A percentile compares a stretch with the other conserved stretches of the same genome.
These are phyloP conservation scores for Xestoiulus laeticollis DNA, from an alignment of 2,888 invertebrate genomes.

Conservation along the genomic window DNA sequence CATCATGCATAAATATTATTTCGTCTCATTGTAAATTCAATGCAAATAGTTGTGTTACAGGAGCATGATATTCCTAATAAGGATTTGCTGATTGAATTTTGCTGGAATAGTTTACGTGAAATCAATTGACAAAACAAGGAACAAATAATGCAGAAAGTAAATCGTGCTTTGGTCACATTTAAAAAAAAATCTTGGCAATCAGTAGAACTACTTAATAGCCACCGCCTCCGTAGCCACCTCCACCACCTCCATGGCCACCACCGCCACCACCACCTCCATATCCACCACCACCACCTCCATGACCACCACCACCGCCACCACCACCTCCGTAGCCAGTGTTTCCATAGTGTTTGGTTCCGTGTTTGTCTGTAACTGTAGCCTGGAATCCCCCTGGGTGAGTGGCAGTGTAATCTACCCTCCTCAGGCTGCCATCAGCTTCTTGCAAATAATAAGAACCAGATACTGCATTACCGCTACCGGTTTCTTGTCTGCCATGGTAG, in stretches of 20 bases:
- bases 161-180: neutral
- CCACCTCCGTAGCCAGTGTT: neutral
- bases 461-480: slow-evolving; percentile 52
- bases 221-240: neutral
- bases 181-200: neutral
- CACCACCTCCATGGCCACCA: neutral
- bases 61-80: neutral
- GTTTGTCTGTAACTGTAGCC: slow-evolving; percentile 53
- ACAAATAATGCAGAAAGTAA: neutral
- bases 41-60: too few relatives aligned
- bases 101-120: neutral
- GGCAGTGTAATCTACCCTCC: slow-evolving; percentile 53
- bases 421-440: slow-evolving; percentile 53
- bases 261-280: neutral
- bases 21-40: neutral
- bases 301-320: neutral
- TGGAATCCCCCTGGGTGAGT: slow-evolving; percentile 53
- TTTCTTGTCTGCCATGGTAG: slow-evolving; percentile 53
- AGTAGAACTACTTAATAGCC: neutral
- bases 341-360: slow-evolving; percentile 49
- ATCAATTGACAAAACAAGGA: neutral
- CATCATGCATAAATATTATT: too few relatives aligned
- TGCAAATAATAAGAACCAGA: slow-evolving; percentile 49
- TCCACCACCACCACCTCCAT: neutral
- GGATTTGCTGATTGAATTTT: neutral